phyloP scores from a whole-genome alignment of 2,797 vertebrate species.

The Chelon auratus region DNA sequence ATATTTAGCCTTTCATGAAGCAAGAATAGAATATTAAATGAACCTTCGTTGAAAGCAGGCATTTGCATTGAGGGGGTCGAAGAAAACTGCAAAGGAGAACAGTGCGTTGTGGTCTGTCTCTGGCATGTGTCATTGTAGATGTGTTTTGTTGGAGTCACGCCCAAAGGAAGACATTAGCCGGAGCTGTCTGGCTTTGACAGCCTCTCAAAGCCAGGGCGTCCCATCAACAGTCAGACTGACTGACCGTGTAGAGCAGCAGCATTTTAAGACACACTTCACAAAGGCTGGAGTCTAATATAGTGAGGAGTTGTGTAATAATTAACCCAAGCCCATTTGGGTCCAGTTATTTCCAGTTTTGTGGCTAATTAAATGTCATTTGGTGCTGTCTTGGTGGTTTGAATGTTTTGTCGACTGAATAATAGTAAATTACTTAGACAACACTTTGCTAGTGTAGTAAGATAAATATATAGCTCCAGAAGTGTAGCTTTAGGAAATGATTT shows the following conservation, averaged over 20 bases:
- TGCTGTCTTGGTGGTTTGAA: slow-evolving; percentile 31
- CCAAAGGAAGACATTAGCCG: slow-evolving; percentile 54
- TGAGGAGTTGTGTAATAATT: slow-evolving; percentile 46
- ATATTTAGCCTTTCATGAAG: slow-evolving; percentile 5
- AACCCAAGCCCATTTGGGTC: slow-evolving; percentile 8
- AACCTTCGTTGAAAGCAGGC: slow-evolving; percentile 23
- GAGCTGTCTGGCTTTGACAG: slow-evolving; percentile 80
- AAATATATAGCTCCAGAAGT: slow-evolving; percentile 8
- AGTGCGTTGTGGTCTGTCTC: slow-evolving; percentile 67
- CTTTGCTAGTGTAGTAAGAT: slow-evolving; percentile 8
- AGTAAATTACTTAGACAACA: slow-evolving; percentile 5
- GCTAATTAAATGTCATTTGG: slow-evolving; percentile 57
- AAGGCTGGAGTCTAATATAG: slow-evolving; percentile 21
- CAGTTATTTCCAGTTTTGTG: slow-evolving; percentile 23
- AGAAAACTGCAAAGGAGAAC: slow-evolving; percentile 7
- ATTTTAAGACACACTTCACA: slow-evolving; percentile 71
- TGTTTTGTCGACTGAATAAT: slow-evolving; percentile 21
- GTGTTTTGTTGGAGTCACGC: slow-evolving; percentile 59
- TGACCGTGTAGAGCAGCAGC: slow-evolving; percentile 54
- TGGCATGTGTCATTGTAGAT: slow-evolving; percentile 78
- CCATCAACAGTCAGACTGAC: slow-evolving; percentile 16
- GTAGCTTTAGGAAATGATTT: slow-evolving; percentile 11
- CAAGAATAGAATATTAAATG: slow-evolving; percentile 29
- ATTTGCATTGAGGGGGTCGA: slow-evolving; percentile 16
- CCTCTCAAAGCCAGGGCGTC: slow-evolving; percentile 56